Base-by-base conservation (phyloP, 2,113 vertebrate genomes). In the Ciconia maguari region DNA sequence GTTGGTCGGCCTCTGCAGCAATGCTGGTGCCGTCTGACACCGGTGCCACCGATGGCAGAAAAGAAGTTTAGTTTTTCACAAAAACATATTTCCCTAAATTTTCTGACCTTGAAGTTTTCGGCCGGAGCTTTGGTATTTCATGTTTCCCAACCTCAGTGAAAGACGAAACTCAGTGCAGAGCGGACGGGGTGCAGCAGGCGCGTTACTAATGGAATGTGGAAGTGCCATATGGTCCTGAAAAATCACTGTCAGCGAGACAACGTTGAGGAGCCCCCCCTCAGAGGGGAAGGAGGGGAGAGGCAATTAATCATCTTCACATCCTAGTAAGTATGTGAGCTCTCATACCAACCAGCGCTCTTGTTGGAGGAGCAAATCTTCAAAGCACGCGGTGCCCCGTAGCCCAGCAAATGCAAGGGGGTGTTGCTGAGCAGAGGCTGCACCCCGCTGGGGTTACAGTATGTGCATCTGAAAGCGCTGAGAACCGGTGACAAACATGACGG, bases 281-380 rank as follows among this genome's bases (percentile, higher is more conserved):
- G 71, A 62, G 91, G 46, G 68, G 64, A 62, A 69, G 41, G 15
- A 34, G 41, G 83, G 22, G 66, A 91, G 69, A 96, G 69, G 90
- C 89, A 93, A 98, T 98, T 97, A 95, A 97, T 97, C 96, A 97
- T 90, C 70, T 57, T 95, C 86, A 60, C 74, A 85, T 92, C 94
- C 81, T 94, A 74, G 78, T 57, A 70, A 72, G 92, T 84, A 91
- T 95, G 94, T 61, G 91, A 97, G 92, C 84, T 94, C 90, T 83
- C 83, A 57, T 76, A 89, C 83, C 76, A 55, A 71, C 54, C 60
- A 41, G 81, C 3, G 26, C 86, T 94, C 69, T 83, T 18, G 29
- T 30, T 86, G 91, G 79, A 96, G 83, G 84, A 69, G 94, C 15
- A 68, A 41, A 94, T 96, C 97, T 97, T 97, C 97, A 97, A 97